Conservation (phyloP, 2,888 invertebrate genomes). For the Callyntrura sp. region DNA sequence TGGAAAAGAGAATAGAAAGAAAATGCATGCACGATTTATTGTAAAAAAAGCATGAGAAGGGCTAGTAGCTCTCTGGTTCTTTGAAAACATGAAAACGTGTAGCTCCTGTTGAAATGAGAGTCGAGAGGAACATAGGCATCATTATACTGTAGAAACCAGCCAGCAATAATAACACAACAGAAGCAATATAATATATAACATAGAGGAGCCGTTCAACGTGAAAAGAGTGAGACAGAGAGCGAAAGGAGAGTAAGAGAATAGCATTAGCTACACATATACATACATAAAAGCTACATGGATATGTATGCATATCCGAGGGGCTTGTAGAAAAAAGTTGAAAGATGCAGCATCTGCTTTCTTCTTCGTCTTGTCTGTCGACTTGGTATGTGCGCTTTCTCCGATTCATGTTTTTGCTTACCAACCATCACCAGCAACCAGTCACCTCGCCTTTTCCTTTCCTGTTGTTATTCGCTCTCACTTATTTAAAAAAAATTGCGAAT, state of each 20-base stretch:
- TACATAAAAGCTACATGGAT: no score
- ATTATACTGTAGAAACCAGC: constrained; percentile 14
- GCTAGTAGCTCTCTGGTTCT: constrained; percentile 40
- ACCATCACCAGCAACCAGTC: constrained; percentile 10
- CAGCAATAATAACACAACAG: constrained; percentile 51
- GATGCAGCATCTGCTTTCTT: constrained; percentile 81
- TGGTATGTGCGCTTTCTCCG: constrained; percentile 66
- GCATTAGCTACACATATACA: no score
- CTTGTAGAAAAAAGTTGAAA: constrained; percentile 72
- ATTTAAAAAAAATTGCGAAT: constrained; percentile 28
- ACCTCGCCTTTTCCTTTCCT: constrained; percentile 63
- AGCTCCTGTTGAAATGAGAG: constrained; percentile 27
- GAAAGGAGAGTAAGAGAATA: no score
- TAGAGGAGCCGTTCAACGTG: constrained; percentile 10
- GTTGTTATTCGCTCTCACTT: constrained; percentile 67
- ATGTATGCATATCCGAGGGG: constrained; percentile 71
- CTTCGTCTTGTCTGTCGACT: constrained; percentile 75
- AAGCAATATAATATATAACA: constrained; percentile 45
- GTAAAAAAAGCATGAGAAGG: constrained; percentile 47
- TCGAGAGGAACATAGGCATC: constrained; percentile 23
- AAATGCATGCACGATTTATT: constrained; percentile 69
- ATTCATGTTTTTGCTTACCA: constrained; percentile 36
- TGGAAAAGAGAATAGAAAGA: constrained; percentile 63
- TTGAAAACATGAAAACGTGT: constrained; percentile 43
- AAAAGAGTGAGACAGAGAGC: constrained; percentile 3